These are phyloP conservation scores for Cetoscarus ocellatus DNA, from an alignment of 2,797 vertebrate species.

Conservation along the genomic window DNA sequence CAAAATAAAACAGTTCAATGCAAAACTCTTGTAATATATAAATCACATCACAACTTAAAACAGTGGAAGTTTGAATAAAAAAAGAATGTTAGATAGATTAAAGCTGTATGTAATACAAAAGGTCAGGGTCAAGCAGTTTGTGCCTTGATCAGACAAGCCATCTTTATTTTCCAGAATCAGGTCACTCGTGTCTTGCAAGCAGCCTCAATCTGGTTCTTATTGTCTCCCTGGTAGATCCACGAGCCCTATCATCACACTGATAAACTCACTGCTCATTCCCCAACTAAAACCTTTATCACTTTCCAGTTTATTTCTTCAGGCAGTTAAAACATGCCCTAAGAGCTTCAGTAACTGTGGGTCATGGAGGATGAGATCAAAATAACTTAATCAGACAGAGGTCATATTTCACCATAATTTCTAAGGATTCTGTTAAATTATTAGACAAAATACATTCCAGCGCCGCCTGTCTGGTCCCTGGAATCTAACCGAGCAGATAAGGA, in stretches of 20 bases:
- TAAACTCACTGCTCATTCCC: slow-evolving; percentile 61
- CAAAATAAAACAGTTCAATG: not conserved
- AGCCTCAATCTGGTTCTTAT: slow-evolving; percentile 62
- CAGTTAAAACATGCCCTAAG: slow-evolving; percentile 82
- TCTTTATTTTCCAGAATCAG: not conserved
- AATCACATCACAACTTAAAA: no score
- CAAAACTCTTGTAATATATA: no score
- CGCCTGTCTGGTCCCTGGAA: slow-evolving; percentile 65
- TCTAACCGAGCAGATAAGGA: slow-evolving; percentile 69
- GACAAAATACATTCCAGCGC: slow-evolving; percentile 81
- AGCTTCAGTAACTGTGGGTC: slow-evolving; percentile 67
- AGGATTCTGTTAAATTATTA: slow-evolving; percentile 82
- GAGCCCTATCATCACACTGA: slow-evolving; percentile 45
- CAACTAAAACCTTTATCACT: slow-evolving; percentile 71
- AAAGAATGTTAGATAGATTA: not conserved
- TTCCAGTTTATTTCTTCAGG: slow-evolving; percentile 77
- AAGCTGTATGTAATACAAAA: not conserved
- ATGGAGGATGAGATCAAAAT: slow-evolving; percentile 63
- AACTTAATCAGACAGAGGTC: slow-evolving; percentile 74
- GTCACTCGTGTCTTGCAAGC: not conserved
- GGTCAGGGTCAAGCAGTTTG: not conserved
- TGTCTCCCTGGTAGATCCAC: slow-evolving; percentile 41
- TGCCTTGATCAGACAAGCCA: not conserved
- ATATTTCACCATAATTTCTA: slow-evolving; percentile 72
- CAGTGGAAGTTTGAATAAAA: not conserved